A percentile compares a stretch with the other conserved stretches of the same genome.
Conservation (phyloP, 2,797 vertebrate species). For the Pagetopsis macropterus region DNA sequence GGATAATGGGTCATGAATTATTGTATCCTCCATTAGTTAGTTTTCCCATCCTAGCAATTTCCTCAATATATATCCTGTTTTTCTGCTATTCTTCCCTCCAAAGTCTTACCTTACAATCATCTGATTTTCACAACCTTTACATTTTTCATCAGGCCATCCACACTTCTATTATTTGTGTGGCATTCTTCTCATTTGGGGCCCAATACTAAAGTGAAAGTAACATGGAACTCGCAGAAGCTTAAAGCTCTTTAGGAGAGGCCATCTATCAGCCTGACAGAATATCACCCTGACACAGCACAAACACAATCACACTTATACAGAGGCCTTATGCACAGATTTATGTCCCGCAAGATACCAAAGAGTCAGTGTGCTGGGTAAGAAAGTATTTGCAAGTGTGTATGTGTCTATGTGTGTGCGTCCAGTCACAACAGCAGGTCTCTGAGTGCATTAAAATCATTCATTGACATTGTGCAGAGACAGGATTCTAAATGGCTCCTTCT, state of each 20-base stretch:
- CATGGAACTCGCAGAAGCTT: conserved; percentile 20
- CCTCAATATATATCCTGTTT: neutral
- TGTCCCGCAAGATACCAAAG: conserved; percentile 4
- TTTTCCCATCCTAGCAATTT: neutral
- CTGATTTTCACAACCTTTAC: conserved; percentile 4
- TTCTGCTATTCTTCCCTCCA: neutral
- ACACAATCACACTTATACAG: conserved; percentile 12
- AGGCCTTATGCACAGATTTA: neutral
- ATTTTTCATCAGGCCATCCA: neutral
- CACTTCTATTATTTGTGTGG: conserved; percentile 8
- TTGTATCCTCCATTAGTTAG: conserved; percentile 8
- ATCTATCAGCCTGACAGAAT: conserved; percentile 43
- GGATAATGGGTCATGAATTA: too few relatives aligned
- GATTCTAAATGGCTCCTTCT: conserved; percentile 43
- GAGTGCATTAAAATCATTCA: conserved; percentile 47
- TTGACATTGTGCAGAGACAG: conserved; percentile 55
- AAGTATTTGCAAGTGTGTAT: conserved; percentile 16
- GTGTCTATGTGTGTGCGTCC: conserved; percentile 25
- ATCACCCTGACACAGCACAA: conserved; percentile 9
- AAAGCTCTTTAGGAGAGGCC: conserved; percentile 36
- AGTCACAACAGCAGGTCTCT: conserved; percentile 15
- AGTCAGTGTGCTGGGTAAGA: neutral
- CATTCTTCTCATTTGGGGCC: conserved; percentile 10
- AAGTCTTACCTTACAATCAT: neutral
- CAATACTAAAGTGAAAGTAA: conserved; percentile 24